Base-by-base conservation (phyloP, 2,888 invertebrate genomes). In the Hyles lineata region DNA sequence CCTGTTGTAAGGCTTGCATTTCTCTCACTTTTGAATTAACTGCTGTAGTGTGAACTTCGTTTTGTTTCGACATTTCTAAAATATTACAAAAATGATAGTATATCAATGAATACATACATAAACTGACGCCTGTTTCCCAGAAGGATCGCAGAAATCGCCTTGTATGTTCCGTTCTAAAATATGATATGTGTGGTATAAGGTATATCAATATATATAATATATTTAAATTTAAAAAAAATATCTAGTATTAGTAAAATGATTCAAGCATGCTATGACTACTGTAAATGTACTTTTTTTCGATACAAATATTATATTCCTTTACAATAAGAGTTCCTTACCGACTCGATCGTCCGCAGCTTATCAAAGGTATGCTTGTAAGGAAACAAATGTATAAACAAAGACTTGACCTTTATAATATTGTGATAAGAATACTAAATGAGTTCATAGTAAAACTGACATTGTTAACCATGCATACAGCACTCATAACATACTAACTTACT, bases 41-140 rank as follows among this genome's bases (percentile, higher is more conserved):
- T 15, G 79, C 73, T 8, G 79, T 74, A 15, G 79, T 82, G 71
- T 84, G 82, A 2, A 77, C 73, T 58, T 87, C 86, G 43, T 76
- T 80, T 78, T 83, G 83, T 77, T 85, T 87, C 29, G 78, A 76
- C 71, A 83, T 72, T 76, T 90, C 91, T 91, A 78, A 43, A 89
- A 74, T 55, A 69, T 73, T 73, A 73, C 15, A 43, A 43, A 43
- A 43, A 3, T 43, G 43, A 2, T 1, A 43, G 2, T 43, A 43
- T 11, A 43, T 15, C 11, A 43, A 43, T 29, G 29, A 1, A 0
- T 29, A 29, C 29, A 29, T 29, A 29, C 1, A 29, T 2, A 29
- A 29, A 29, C 3, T 29, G 1, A 29, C 29, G 1, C 29, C 29
- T 29, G 29, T 29, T 3, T 29, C 29, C 29, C 29, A n/a, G n/a